Percentiles rank a stretch among this genome's conserved stretches.
phyloP scores from a whole-genome alignment of 2,113 vertebrate genomes.

The Dicrurus megarhynchus region DNA sequence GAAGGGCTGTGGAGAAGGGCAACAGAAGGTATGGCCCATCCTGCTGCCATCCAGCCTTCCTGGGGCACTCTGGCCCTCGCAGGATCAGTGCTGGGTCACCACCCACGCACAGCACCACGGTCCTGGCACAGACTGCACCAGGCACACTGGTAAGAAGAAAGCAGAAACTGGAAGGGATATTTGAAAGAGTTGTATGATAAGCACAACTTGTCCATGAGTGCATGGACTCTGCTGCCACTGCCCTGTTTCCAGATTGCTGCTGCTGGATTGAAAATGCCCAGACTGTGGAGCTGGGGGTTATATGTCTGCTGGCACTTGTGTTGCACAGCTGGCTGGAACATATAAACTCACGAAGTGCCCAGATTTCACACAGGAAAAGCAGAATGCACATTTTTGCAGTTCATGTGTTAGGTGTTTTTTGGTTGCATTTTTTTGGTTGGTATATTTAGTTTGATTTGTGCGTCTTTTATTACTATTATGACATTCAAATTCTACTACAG shows the following conservation, averaged over 20 bases:
- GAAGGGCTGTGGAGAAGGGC: neutral
- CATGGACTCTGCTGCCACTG: neutral
- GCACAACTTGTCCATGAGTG: neutral
- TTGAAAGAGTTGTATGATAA: neutral
- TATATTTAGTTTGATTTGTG: neutral
- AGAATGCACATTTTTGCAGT: neutral
- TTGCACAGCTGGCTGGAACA: neutral
- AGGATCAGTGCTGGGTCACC: neutral
- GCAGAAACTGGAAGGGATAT: neutral
- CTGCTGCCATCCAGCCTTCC: neutral
- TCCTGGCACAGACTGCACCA: neutral
- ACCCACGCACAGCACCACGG: accelerated
- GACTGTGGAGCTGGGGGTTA: neutral
- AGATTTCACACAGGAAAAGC: neutral
- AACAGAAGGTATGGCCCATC: neutral
- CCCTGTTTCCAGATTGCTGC: neutral
- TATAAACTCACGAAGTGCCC: neutral
- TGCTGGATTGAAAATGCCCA: neutral
- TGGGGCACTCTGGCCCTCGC: accelerated
- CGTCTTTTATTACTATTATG: neutral
- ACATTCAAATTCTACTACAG: neutral
- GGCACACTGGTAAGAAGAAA: neutral
- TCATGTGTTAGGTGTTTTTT: neutral
- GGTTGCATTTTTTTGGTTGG: accelerated
- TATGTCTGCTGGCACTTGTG: neutral